phyloP scores from a whole-genome alignment of 2,797 vertebrate species.

The Neostethus bicornis region DNA sequence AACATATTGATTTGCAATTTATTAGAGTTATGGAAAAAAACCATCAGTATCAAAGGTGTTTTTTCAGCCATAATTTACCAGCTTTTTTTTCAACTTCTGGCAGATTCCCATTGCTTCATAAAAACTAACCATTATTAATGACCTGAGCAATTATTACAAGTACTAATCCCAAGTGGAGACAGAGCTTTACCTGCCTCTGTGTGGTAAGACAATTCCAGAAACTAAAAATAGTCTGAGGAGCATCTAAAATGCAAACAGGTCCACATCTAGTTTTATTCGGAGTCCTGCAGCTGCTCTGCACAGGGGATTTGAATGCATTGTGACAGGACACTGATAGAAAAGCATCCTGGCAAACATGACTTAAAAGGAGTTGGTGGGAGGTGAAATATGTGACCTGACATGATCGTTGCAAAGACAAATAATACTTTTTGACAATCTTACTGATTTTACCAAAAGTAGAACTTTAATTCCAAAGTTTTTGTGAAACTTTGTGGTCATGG shows the following conservation, averaged over 20 bases:
- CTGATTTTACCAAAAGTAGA: slow-evolving; percentile 20
- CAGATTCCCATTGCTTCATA: too few species aligned
- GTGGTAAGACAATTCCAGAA: too few species aligned
- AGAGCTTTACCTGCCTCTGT: too few species aligned
- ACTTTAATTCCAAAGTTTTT: slow-evolving; percentile 29
- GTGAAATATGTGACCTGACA: slow-evolving; percentile 44
- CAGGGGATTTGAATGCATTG: slow-evolving; percentile 23
- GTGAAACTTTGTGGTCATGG: too few species aligned
- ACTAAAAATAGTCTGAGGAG: slow-evolving; percentile 44
- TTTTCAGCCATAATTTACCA: too few species aligned
- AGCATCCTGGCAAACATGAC: slow-evolving; percentile 36
- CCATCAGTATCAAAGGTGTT: slow-evolving; percentile 9
- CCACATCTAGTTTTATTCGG: slow-evolving; percentile 20
- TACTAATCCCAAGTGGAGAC: too few species aligned
- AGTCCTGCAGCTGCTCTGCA: slow-evolving; percentile 31
- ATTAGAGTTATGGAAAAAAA: slow-evolving; percentile 3
- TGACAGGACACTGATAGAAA: slow-evolving; percentile 62
- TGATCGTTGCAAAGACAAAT: slow-evolving; percentile 42
- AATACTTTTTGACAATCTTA: slow-evolving; percentile 29
- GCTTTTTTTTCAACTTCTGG: too few species aligned
- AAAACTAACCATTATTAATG: too few species aligned
- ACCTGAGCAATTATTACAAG: too few species aligned
- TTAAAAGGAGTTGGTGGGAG: slow-evolving; percentile 52
- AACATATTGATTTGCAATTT: not conserved
- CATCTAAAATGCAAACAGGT: slow-evolving; percentile 24